A percentile compares a stretch with the other conserved stretches of the same genome.
phyloP scores from a whole-genome alignment of 2,113 vertebrate species.

The Anarhynchus alexandrinus region DNA sequence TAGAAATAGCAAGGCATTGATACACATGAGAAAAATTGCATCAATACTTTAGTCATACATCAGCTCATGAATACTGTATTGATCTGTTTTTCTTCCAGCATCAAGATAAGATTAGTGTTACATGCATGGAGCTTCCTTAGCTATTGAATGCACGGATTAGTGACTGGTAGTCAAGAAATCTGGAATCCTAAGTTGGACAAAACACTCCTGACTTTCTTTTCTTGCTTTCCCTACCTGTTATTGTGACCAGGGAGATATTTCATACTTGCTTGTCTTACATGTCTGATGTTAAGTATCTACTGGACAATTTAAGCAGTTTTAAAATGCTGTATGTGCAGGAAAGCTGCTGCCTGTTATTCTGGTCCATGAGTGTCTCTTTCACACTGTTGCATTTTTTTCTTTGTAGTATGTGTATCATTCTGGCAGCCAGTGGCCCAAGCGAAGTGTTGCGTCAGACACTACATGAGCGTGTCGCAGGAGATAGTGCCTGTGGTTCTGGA shows the following conservation, averaged over 20 bases:
- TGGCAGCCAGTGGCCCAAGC: background rate
- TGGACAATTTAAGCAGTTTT: background rate
- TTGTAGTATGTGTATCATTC: background rate
- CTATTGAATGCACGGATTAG: background rate
- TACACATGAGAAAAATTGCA: background rate
- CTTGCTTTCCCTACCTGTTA: background rate
- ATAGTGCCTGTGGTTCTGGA: background rate
- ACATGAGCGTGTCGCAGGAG: accelerated
- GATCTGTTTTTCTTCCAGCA: slow-evolving; percentile 26
- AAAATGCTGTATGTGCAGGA: background rate
- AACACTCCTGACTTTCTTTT: background rate
- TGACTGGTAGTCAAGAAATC: background rate
- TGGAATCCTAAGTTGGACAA: background rate
- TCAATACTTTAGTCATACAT: slow-evolving; percentile 18
- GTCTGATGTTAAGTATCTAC: background rate
- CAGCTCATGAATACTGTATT: slow-evolving; percentile 19
- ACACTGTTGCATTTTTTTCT: background rate
- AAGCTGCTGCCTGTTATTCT: background rate
- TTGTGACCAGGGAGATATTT: background rate
- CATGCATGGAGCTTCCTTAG: background rate
- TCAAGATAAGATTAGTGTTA: slow-evolving; percentile 9
- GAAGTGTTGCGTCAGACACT: background rate
- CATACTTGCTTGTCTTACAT: background rate
- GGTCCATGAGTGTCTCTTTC: background rate
- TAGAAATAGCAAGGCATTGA: background rate